These are phyloP conservation scores for Sphaerophoria taeniata DNA, from an alignment of 2,888 invertebrate genomes.

Conservation along the genomic window DNA sequence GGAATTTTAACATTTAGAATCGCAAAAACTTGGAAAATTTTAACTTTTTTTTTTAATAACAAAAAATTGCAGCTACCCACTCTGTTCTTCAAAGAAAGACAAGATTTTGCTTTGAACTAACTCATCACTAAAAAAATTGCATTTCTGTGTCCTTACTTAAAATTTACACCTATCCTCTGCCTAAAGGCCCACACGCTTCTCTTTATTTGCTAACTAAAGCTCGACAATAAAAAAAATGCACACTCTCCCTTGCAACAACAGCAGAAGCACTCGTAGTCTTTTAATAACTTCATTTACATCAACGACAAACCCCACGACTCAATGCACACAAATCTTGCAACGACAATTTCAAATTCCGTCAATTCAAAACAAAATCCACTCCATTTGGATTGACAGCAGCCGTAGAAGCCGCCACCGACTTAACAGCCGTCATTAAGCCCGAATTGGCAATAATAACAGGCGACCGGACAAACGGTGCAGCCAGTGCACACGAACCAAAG, in stretches of 20 bases:
- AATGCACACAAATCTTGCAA: constrained; percentile 24
- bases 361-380: constrained; percentile 64
- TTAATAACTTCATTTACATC: constrained; percentile 30
- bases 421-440: constrained; percentile 47
- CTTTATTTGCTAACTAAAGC: too few species aligned
- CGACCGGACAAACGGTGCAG: constrained; percentile 78
- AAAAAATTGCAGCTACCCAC: too few species aligned
- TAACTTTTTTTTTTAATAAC: too few species aligned
- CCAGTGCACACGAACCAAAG: constrained; percentile 81
- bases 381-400: constrained; percentile 57
- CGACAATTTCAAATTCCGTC: constrained; percentile 39
- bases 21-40: too few species aligned
- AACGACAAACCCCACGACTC: not conserved
- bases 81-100: too few species aligned
- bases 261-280: constrained; percentile 67
- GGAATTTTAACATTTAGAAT: too few species aligned
- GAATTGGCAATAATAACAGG: constrained; percentile 52
- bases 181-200: too few species aligned
- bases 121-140: too few species aligned
- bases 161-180: too few species aligned
- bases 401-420: not conserved
- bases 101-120: too few species aligned
- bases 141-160: too few species aligned
- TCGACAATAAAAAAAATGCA: constrained; percentile 42
- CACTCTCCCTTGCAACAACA: constrained; percentile 50